Conservation (phyloP, 2,797 vertebrate species). For the Squalus acanthias region DNA sequence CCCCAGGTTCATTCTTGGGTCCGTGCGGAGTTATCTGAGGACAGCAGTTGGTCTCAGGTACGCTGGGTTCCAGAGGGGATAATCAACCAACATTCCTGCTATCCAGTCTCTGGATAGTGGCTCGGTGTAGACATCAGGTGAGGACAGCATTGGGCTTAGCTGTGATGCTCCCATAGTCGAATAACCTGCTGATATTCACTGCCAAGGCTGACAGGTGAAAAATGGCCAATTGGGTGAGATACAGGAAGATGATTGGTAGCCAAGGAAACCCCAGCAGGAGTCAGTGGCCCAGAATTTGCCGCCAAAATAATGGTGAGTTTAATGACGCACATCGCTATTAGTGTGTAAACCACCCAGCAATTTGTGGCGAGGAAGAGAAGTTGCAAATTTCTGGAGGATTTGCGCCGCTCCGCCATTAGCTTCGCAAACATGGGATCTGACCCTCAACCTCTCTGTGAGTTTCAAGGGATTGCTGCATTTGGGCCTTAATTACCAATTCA, state of each 20-base stretch:
- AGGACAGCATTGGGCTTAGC: neutral
- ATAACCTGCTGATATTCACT: neutral
- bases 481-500: neutral
- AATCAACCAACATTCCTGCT: neutral
- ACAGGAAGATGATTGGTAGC: neutral
- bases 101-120: neutral
- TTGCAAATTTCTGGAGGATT: neutral
- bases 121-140: neutral
- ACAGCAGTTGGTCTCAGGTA: neutral
- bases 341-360: neutral
- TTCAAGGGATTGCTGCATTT: neutral
- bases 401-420: neutral
- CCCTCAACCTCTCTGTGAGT: too few relatives aligned
- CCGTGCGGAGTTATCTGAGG: neutral
- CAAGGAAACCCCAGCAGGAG: neutral
- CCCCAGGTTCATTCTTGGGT: neutral
- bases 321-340: neutral
- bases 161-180: neutral
- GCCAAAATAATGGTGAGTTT: neutral
- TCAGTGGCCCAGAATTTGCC: neutral
- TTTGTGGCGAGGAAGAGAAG: neutral
- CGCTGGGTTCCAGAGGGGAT: neutral
- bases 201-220: neutral
- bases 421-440: neutral
- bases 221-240: neutral